phyloP scores from a whole-genome alignment of 1,140 invertebrate genomes.

The Amphibalanus amphitrite region DNA sequence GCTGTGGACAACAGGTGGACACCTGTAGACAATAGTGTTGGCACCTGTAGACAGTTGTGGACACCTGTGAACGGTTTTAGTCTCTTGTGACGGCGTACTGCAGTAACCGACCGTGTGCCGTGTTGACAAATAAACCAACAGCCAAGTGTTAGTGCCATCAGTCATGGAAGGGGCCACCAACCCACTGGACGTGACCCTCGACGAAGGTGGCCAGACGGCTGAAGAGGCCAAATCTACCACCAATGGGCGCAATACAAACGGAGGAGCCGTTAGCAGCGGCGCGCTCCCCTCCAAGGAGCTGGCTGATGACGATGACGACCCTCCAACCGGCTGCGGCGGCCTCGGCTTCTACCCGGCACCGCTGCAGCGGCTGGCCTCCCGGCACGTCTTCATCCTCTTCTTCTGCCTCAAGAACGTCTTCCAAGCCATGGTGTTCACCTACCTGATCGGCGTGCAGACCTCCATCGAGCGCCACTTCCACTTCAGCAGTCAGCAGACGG shows the following conservation, averaged over 20 bases:
- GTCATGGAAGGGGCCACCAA: background rate
- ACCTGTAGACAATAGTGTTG: too few species aligned
- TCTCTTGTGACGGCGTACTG: too few species aligned
- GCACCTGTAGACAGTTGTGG: too few species aligned
- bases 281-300: too few species aligned
- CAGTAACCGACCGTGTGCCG: too few species aligned
- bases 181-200: background rate
- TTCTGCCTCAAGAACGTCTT: conserved; percentile 11
- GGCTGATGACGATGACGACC: too few species aligned
- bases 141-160: too few species aligned
- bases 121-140: too few species aligned
- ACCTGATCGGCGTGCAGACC: conserved; percentile 17
- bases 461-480: conserved; percentile 19
- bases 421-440: conserved; percentile 15
- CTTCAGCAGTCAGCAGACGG: conserved; percentile 15
- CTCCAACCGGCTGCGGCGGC: background rate
- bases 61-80: too few species aligned
- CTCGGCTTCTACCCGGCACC: background rate
- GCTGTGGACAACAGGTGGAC: too few species aligned
- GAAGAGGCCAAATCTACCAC: background rate
- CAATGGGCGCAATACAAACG: too few species aligned
- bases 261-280: too few species aligned
- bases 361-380: conserved; percentile 6
- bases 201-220: background rate
- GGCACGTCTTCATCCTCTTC: conserved; percentile 5